Evolutionary conservation across 2,797 vertebrate genomes (phyloP), one percentile per base, ranked within the genome.

Genomic region (Ateles fusciceps): DNA sequence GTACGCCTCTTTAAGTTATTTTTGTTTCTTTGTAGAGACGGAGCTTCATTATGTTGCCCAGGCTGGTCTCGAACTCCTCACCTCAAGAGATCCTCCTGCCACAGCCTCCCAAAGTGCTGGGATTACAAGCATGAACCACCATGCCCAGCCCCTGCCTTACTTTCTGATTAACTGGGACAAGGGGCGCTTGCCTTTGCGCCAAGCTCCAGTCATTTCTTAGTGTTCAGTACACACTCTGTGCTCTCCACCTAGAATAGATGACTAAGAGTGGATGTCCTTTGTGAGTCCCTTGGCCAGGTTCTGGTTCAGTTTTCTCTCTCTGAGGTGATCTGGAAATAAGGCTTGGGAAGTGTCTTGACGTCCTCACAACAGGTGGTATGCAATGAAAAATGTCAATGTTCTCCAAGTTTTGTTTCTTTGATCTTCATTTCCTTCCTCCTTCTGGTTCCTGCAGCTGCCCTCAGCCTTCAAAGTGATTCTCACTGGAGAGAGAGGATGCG

Each of bases 391-490:
- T 68, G 52, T 92, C 64, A 17, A 7, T 89, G 21, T 78, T 83
- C 30, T 85, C 30, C 28, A 74, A 59, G n/a, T 89, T 93, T 75
- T 92, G 61, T 92, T n/a, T 80, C 93, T 95, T 88, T 93, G 85
- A 87, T 96, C 86, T 96, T 44, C 1, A 39, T 90, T 95, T 94
- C 90, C 55, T 90, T 92, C 75, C 42, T 94, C 57, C 85, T 95
- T 87, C 92, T 4, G 1, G 81, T 90, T 44, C 64, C 55, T 95
- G 79, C 93, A 86, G 92, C 93, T 95, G 90, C 72, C 68, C 71
- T 94, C 55, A 74, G 72, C 84, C 92, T 96, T 97, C 88, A 95
- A 71, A 95, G 44, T 90, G 64, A 88, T 91, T 95, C 89, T 85
- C 15, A 74, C 39, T 19, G 44, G 42, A 81, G 72, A 81, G 76